These are phyloP conservation scores for Falco columbarius DNA, from an alignment of 2,797 vertebrate species.

Conservation along the genomic window DNA sequence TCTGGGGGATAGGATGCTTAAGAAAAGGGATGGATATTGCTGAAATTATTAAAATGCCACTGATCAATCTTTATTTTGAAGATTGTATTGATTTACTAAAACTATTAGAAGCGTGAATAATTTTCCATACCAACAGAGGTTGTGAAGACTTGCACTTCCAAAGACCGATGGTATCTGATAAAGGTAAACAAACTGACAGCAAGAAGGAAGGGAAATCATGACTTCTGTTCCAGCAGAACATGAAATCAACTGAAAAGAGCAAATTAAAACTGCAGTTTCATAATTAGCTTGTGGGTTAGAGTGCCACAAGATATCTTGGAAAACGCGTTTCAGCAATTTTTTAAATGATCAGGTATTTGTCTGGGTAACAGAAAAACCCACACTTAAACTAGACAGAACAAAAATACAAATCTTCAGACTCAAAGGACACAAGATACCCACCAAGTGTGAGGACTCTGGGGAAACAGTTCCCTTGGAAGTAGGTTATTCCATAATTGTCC, in stretches of 20 bases:
- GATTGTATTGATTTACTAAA: background rate
- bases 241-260: background rate
- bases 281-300: constrained; percentile 34
- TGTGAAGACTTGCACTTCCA: background rate
- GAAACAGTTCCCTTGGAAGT: background rate
- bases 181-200: background rate
- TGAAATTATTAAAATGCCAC: constrained; percentile 20
- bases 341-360: constrained; percentile 7
- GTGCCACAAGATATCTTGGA: background rate
- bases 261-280: constrained; percentile 17
- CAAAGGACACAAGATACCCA: constrained; percentile 11
- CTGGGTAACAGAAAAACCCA: constrained; percentile 26
- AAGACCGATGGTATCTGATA: constrained; percentile 15
- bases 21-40: background rate
- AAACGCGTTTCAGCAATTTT: constrained; percentile 49
- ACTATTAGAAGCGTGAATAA: background rate
- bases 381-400: background rate
- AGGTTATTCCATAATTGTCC: constrained; percentile 6
- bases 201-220: background rate
- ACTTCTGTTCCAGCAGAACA: constrained; percentile 18
- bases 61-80: background rate
- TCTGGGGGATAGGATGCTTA: background rate
- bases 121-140: background rate
- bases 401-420: background rate
- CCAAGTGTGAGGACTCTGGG: background rate